Evolutionary conservation across 1,140 invertebrate species (phyloP).

Genomic region (Wasmannia auropunctata): DNA sequence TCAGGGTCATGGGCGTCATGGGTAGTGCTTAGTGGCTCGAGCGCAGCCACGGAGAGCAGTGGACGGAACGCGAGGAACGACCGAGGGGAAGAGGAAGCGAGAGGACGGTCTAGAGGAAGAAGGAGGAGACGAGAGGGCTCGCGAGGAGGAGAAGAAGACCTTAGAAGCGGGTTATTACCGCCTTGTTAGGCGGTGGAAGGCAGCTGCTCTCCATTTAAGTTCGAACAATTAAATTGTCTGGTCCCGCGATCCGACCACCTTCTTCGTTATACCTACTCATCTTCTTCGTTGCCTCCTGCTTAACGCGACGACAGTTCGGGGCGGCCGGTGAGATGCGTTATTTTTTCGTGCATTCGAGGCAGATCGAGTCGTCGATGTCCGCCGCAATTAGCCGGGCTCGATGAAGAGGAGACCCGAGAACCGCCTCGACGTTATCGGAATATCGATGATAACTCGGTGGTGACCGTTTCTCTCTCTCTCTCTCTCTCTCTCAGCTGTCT

Average conservation of each 20-base stretch:
- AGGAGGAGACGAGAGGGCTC: conserved; percentile 57
- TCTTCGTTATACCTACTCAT: conserved; percentile 65
- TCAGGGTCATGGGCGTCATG: conserved; percentile 78
- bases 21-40: conserved; percentile 54
- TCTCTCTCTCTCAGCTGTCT: too few relatives aligned
- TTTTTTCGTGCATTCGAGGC: conserved; percentile 63
- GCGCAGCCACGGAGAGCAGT: conserved; percentile 4
- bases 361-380: conserved; percentile 34
- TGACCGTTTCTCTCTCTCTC: too few relatives aligned
- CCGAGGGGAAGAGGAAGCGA: conserved; percentile 28
- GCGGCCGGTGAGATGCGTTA: conserved; percentile 61
- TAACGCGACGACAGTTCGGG: conserved; percentile 69
- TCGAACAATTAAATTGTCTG: conserved; percentile 84
- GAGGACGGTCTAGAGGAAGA: conserved; percentile 48
- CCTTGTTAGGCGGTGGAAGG: conserved; percentile 83
- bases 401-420: background rate
- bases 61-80: background rate
- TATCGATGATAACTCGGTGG: conserved; percentile 8
- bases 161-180: conserved; percentile 82
- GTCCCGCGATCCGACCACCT: conserved; percentile 49
- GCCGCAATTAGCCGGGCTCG: conserved; percentile 57
- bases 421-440: conserved; percentile 56
- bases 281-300: conserved; percentile 43
- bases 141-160: conserved; percentile 57
- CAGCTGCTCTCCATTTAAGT: conserved; percentile 84